Percentiles rank a stretch among this genome's conserved stretches.
phyloP scores from a whole-genome alignment of 2,113 vertebrate genomes.

The Cichladusa arquata region DNA sequence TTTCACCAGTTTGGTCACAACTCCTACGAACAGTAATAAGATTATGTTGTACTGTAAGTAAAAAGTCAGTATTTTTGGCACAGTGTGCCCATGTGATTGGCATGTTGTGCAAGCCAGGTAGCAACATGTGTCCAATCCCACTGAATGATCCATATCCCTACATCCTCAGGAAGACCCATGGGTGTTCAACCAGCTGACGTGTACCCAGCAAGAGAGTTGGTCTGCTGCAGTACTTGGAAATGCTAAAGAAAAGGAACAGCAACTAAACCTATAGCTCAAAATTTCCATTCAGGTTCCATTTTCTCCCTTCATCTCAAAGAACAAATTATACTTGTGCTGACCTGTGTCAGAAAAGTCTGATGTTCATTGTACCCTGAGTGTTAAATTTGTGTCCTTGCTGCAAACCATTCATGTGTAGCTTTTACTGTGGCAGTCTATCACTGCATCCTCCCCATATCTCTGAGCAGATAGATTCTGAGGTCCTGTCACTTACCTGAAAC shows the following conservation, averaged over 20 bases:
- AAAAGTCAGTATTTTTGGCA: background rate
- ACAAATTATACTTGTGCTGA: background rate
- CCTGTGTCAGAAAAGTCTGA: background rate
- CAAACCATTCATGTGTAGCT: accelerated
- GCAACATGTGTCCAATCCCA: background rate
- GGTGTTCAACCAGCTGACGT: background rate
- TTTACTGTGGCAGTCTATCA: background rate
- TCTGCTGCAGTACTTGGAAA: background rate
- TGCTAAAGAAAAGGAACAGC: background rate
- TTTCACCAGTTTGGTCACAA: background rate
- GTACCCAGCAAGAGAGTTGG: accelerated
- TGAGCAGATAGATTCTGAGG: background rate
- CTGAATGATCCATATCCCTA: background rate
- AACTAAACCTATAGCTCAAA: background rate
- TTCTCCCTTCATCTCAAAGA: background rate
- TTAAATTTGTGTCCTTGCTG: background rate
- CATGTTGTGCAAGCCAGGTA: background rate
- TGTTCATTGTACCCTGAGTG: background rate
- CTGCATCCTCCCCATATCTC: accelerated
- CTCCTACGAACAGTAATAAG: background rate
- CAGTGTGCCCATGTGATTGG: background rate
- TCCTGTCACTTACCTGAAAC: background rate
- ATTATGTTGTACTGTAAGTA: background rate
- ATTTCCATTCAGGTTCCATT: background rate
- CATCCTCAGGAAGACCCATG: background rate